Evolutionary conservation across 2,888 invertebrate species (phyloP).

Genomic region (Thera obeliscata): DNA sequence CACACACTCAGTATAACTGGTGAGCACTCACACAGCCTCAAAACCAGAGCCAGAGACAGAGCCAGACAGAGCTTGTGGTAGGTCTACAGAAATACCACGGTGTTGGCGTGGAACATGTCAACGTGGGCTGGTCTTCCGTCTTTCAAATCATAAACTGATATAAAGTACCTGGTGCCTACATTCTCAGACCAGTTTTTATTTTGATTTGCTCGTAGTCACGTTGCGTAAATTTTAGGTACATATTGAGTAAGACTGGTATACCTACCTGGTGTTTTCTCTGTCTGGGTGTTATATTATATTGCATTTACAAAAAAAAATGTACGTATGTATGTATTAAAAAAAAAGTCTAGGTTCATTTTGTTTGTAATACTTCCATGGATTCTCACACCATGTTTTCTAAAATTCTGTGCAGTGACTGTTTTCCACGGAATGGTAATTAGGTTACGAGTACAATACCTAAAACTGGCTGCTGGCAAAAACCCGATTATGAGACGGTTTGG

Average conservation of each 20-base stretch:
- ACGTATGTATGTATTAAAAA: too few species aligned
- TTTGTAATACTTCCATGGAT: too few species aligned
- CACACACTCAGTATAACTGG: too few species aligned
- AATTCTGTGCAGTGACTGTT: conserved; percentile 1
- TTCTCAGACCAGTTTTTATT: background rate
- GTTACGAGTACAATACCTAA: conserved; percentile 55
- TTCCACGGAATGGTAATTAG: conserved; percentile 40
- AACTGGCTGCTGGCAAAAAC: conserved; percentile 49
- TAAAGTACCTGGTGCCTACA: background rate
- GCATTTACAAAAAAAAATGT: too few species aligned
- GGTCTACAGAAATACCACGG: conserved; percentile 29
- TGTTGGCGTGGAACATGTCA: conserved; percentile 7
- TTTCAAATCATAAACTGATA: background rate
- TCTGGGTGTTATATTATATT: too few species aligned
- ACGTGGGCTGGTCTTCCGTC: conserved; percentile 23
- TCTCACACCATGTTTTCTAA: too few species aligned
- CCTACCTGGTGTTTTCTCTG: too few species aligned
- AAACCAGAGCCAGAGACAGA: too few species aligned
- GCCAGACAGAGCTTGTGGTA: conserved; percentile 15
- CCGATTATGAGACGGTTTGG: conserved; percentile 48
- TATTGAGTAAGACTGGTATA: too few species aligned
- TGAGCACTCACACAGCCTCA: too few species aligned
- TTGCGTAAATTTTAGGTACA: background rate
- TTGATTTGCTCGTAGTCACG: background rate
- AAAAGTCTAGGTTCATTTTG: too few species aligned